Percentiles rank a stretch among this genome's conserved stretches.
These are phyloP conservation scores for Aselliscus stoliczkanus DNA, from an alignment of 2,797 vertebrate genomes.

Conservation along the genomic window DNA sequence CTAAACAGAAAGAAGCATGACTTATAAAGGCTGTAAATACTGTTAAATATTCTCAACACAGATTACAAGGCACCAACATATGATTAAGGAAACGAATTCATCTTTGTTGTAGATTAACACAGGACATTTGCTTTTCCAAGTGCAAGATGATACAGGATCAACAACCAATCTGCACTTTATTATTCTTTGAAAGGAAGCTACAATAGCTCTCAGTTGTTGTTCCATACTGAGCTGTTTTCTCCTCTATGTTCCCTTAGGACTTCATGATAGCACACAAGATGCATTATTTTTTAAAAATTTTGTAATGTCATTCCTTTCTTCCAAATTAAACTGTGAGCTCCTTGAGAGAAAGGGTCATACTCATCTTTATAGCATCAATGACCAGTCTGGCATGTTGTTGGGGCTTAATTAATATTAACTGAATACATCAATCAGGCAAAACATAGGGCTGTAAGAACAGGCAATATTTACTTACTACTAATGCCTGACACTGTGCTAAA, in stretches of 20 bases:
- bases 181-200: background rate
- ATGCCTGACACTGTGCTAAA: background rate
- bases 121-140: background rate
- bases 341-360: background rate
- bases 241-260: background rate
- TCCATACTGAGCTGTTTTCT: background rate
- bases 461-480: background rate
- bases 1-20: background rate
- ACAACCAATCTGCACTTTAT: background rate
- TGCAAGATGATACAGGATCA: background rate
- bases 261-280: background rate
- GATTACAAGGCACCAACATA: constrained; percentile 17
- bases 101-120: background rate
- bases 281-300: background rate
- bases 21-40: background rate
- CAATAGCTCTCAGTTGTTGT: background rate
- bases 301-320: background rate
- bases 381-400: background rate
- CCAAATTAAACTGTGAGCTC: background rate
- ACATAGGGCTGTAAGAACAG: background rate
- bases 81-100: constrained; percentile 32
- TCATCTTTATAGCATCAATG: background rate
- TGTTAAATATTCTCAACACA: background rate
- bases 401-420: background rate
- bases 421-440: background rate